A percentile compares a stretch with the other conserved stretches of the same genome.
These are phyloP conservation scores for Rhinatrema bivittatum DNA, from an alignment of 2,797 vertebrate genomes.

Conservation along the genomic window DNA sequence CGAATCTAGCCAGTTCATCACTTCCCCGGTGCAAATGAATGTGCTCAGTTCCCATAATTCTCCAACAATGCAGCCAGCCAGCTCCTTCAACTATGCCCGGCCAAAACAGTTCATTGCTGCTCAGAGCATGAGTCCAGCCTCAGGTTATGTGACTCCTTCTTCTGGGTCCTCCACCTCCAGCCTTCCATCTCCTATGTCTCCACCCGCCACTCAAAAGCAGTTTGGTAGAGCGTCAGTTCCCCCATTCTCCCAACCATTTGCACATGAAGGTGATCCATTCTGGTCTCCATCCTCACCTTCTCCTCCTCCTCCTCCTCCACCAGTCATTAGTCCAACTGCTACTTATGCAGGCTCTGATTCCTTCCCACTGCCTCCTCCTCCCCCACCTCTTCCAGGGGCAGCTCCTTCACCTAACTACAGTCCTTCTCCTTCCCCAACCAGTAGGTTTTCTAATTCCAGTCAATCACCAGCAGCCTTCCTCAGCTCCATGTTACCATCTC, in stretches of 20 bases:
- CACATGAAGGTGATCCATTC: constrained; percentile 55
- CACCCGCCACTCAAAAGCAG: constrained; percentile 68
- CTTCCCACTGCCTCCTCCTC: constrained; percentile 68
- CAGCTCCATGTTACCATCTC: constrained; percentile 80
- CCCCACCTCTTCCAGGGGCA: constrained; percentile 51
- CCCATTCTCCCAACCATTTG: constrained; percentile 57
- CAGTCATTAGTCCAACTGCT: constrained; percentile 59
- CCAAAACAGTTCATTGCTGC: constrained; percentile 98
- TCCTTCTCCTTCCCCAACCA: constrained; percentile 49
- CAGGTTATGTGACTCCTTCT: constrained; percentile 71
- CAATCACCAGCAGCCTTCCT: constrained; percentile 87
- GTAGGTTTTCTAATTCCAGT: constrained; percentile 65
- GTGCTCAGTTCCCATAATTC: constrained; percentile 58
- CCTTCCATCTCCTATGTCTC: constrained; percentile 82
- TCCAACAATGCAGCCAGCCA: constrained; percentile 79
- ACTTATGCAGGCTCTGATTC: constrained; percentile 44
- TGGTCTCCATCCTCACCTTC: constrained; percentile 82
- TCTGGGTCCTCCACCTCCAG: constrained; percentile 81
- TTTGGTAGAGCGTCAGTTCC: constrained; percentile 63
- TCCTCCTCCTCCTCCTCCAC: constrained; percentile 79
- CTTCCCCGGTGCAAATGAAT: constrained; percentile 55
- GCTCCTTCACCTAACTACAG: constrained; percentile 50
- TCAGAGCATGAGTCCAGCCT: constrained; percentile 66
- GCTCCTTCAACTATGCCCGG: constrained; percentile 95
- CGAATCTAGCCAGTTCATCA: constrained; percentile 56